phyloP scores from a whole-genome alignment of 2,113 vertebrate species.

The Pollimyrus isidori region DNA sequence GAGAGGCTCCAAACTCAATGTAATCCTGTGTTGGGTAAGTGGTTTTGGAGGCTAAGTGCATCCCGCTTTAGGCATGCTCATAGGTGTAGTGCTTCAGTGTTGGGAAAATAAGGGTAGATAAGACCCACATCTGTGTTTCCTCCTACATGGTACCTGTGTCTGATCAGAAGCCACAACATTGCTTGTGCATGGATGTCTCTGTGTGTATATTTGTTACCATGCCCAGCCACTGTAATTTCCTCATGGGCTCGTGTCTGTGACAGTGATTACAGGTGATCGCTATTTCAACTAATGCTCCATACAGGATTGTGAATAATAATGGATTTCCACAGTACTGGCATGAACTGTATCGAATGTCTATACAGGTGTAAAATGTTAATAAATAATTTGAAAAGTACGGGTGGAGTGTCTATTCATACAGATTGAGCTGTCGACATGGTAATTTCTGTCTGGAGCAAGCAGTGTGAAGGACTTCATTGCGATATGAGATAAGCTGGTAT shows the following conservation, averaged over 20 bases:
- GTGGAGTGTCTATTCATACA: neutral
- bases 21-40: neutral
- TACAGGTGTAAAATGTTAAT: slow-evolving; percentile 1
- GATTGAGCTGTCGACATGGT: neutral
- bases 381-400: neutral
- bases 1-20: neutral
- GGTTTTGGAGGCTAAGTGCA: neutral
- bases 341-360: neutral
- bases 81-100: neutral
- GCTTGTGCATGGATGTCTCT: neutral
- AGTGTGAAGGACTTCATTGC: neutral
- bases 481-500: neutral
- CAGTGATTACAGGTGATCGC: neutral
- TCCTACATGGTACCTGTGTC: neutral
- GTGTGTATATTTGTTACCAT: neutral
- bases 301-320: neutral
- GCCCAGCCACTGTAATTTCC: neutral
- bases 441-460: neutral
- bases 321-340: neutral
- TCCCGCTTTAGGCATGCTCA: neutral
- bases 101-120: neutral
- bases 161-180: neutral
- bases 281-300: neutral
- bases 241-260: neutral
- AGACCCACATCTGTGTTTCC: neutral